Conservation (phyloP, 2,113 vertebrate species). For the Pelecanoides urinatrix region DNA sequence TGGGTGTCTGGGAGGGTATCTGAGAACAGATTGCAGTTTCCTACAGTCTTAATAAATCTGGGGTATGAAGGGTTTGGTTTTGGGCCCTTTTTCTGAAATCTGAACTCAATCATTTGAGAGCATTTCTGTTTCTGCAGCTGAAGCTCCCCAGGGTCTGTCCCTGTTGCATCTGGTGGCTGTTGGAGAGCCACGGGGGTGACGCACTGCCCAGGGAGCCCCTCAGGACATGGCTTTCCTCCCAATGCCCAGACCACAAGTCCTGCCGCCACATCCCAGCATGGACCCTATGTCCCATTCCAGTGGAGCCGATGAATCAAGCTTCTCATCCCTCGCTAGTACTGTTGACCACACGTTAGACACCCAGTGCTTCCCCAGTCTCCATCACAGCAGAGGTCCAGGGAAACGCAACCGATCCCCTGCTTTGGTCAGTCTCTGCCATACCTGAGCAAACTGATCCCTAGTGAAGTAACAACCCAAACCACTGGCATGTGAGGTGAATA, state of each 20-base stretch:
- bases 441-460: neutral
- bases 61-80: neutral
- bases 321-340: neutral
- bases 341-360: fast-evolving
- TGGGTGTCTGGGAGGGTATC: neutral
- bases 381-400: neutral
- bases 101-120: neutral
- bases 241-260: neutral
- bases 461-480: neutral
- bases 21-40: neutral
- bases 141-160: neutral
- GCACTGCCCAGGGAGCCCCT: neutral
- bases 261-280: fast-evolving
- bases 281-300: neutral
- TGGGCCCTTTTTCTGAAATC: neutral
- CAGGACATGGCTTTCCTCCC: neutral
- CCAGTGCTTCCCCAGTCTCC: neutral
- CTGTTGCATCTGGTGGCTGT: neutral
- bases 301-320: fast-evolving
- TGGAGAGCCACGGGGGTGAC: neutral
- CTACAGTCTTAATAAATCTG: neutral
- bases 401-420: neutral
- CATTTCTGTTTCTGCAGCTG: neutral
- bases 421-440: neutral
- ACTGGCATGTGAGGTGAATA: neutral